These are phyloP conservation scores for Octodonta nipae DNA, from an alignment of 2,888 invertebrate genomes.

Conservation along the genomic window DNA sequence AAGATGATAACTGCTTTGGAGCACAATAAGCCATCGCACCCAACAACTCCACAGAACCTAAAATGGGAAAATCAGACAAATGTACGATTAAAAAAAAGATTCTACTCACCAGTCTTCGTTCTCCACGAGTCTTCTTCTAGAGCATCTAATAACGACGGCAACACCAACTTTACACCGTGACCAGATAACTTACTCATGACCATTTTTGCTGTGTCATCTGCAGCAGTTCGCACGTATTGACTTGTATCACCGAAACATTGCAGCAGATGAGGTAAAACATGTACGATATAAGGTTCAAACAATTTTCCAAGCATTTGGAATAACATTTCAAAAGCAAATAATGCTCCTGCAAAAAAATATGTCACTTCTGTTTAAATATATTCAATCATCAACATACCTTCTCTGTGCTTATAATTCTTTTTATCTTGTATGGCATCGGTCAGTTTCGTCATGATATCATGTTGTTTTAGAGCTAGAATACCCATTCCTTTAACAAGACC, in stretches of 20 bases:
- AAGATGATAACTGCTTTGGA: slow-evolving; percentile 94
- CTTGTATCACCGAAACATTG: slow-evolving; percentile 92
- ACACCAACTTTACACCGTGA: slow-evolving; percentile 92
- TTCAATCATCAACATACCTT: slow-evolving; percentile 44
- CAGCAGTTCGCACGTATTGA: slow-evolving; percentile 88
- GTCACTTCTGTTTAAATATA: neutral
- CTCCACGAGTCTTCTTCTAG: slow-evolving; percentile 97
- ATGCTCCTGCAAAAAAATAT: slow-evolving; percentile 48
- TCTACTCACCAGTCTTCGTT: slow-evolving; percentile 71
- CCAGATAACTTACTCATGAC: slow-evolving; percentile 91
- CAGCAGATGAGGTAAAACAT: slow-evolving; percentile 86
- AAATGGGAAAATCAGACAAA: no score
- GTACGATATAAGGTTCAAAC: slow-evolving; percentile 97
- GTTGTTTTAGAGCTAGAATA: slow-evolving; percentile 84
- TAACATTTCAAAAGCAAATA: slow-evolving; percentile 95
- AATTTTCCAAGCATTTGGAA: slow-evolving; percentile 88
- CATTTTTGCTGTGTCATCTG: slow-evolving; percentile 90
- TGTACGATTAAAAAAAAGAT: no score
- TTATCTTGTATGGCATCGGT: slow-evolving; percentile 92
- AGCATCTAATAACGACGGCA: slow-evolving; percentile 85
- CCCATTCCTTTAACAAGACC: slow-evolving; percentile 95
- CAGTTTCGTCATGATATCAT: slow-evolving; percentile 88
- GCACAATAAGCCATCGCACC: slow-evolving; percentile 99
- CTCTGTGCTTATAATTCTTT: slow-evolving; percentile 85
- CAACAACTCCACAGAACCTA: slow-evolving; percentile 84